Evolutionary conservation across 35 echinoderm and acorn worm species (phyloP).

Genomic region (Hemicentrotus pulcherrimus): DNA sequence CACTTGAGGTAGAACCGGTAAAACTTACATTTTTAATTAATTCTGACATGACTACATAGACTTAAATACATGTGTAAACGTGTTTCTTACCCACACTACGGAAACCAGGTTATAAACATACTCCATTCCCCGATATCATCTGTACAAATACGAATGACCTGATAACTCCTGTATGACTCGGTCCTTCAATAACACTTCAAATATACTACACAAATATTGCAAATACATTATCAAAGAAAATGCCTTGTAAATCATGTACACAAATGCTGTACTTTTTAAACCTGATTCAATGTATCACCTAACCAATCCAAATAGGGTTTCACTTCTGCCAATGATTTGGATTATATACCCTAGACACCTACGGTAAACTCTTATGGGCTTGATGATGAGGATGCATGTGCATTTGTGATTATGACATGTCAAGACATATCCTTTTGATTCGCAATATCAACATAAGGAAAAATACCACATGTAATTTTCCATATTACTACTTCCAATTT

Average conservation of each 20-base stretch:
- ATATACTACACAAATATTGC: constrained; percentile 14
- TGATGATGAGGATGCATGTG: background rate
- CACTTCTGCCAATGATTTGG: background rate
- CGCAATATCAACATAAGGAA: background rate
- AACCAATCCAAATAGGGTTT: background rate
- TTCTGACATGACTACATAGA: background rate
- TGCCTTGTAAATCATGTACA: background rate
- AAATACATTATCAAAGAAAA: background rate
- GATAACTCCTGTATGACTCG: background rate
- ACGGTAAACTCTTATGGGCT: background rate
- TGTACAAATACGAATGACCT: constrained; percentile 19
- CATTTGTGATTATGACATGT: background rate
- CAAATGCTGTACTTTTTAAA: background rate
- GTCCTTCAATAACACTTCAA: background rate
- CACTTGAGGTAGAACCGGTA: constrained; percentile 27
- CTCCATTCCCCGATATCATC: constrained; percentile 20
- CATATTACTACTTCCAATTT: constrained; percentile 4
- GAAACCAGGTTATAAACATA: constrained; percentile 14
- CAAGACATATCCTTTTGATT: background rate
- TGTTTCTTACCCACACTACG: constrained; percentile 5
- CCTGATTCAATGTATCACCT: background rate
- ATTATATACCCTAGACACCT: background rate
- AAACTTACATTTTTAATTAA: background rate
- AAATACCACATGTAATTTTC: background rate
- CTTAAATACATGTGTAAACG: background rate